A percentile compares a stretch with the other conserved stretches of the same genome.
Evolutionary conservation across 2,113 vertebrate species (phyloP).

Genomic region (Trachemys scripta): DNA sequence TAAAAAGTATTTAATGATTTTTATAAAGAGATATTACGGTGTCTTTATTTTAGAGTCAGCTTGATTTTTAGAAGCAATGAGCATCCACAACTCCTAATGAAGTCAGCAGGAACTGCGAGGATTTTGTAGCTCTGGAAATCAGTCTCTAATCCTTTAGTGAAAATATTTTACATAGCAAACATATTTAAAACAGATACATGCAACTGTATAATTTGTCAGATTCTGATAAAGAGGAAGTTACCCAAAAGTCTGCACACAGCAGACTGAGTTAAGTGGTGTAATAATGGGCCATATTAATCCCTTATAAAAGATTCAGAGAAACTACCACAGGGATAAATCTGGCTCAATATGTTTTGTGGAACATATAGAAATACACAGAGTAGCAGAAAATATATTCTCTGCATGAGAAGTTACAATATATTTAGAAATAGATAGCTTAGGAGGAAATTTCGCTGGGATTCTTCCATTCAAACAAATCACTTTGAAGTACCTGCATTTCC

Average conservation of each 20-base stretch:
- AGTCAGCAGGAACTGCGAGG: neutral
- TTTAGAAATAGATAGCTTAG: neutral
- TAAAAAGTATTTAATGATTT: neutral
- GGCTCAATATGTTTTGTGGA: neutral
- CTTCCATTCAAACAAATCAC: neutral
- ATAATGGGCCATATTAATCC: neutral
- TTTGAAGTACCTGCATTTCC: neutral
- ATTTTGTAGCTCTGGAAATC: neutral
- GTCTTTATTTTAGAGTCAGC: neutral
- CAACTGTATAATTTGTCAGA: neutral
- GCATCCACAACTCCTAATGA: neutral
- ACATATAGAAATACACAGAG: neutral
- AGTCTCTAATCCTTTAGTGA: fast-evolving
- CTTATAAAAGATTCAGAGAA: neutral
- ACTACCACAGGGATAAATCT: neutral
- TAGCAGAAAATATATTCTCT: neutral
- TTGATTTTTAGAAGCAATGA: neutral
- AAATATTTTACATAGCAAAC: neutral
- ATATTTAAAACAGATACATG: neutral
- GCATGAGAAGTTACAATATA: neutral
- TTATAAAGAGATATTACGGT: fast-evolving
- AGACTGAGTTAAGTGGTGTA: neutral
- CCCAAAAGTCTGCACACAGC: neutral
- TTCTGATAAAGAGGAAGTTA: neutral
- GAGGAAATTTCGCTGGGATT: neutral